These are phyloP conservation scores for Lasioglossum baleicum DNA, from an alignment of 1,140 invertebrate species.

Conservation along the genomic window DNA sequence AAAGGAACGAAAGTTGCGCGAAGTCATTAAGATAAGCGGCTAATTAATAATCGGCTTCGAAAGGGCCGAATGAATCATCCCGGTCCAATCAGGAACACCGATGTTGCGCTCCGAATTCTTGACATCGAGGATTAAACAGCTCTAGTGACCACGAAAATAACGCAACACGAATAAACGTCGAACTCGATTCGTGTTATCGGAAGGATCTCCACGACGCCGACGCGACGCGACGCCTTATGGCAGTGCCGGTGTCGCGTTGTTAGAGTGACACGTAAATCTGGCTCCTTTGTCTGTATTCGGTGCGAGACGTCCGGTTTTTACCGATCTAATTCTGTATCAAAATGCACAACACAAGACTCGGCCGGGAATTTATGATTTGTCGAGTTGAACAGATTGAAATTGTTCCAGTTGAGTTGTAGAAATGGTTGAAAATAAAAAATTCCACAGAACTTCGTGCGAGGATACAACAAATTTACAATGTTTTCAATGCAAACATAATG, in stretches of 20 bases:
- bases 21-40: conserved; percentile 32
- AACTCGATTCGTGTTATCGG: conserved; percentile 33
- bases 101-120: conserved; percentile 4
- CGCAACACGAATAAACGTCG: conserved; percentile 30
- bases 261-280: neutral
- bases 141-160: conserved; percentile 33
- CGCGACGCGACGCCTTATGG: no score
- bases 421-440: no score
- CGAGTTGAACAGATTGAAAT: no score
- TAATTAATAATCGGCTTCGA: conserved; percentile 46
- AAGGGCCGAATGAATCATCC: conserved; percentile 21
- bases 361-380: no score
- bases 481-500: no score
- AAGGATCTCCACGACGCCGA: neutral
- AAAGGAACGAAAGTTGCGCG: neutral
- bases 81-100: neutral
- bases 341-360: no score
- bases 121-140: conserved; percentile 33
- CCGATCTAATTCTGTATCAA: no score
- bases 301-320: no score
- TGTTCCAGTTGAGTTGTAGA: no score
- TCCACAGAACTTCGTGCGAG: no score
- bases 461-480: no score
- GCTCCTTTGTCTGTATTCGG: neutral
- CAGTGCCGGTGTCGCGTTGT: neutral